Evolutionary conservation across 1,140 invertebrate species (phyloP), one percentile per base, ranked within the genome.

Genomic region (Heliconius congener): DNA sequence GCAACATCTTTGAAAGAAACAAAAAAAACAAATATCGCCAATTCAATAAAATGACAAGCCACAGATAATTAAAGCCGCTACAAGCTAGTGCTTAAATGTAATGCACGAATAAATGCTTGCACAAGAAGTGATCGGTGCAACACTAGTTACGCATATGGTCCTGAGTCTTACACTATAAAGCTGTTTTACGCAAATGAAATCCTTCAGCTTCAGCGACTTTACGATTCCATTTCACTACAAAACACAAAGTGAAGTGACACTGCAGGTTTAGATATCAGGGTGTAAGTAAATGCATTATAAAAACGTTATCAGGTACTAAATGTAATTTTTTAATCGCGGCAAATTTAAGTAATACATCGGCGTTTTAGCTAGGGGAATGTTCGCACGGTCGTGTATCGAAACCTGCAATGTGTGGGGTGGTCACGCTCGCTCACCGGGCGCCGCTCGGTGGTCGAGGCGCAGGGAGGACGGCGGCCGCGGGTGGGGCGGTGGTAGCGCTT

Each of bases 361-460:
- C 66, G 46, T 66, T 81, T 78, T 66, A 55, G 34, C 71, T 30
- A 52, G 39, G 81, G 91, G 91, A 92, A 93, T 93, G 91, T 93
- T 82, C 76, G 79, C 83, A 74, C 73, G 55, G 76, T 46, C 4
- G 42, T 46, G 82, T 78, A 88, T 89, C 86, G 82, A 85, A 93
- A 88, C 90, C 91, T 91, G 91, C 90, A 90, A 87, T 93, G 91
- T 87, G 82, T 78, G 83, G 74, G 86, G 50, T 86, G 90, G 94
- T 91, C 91, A 94, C 88, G 95, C 89, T 88, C 94, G 95, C 96
- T 97, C 96, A 96, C 96, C 96, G 91, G 96, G 95, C 92, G 95
- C 95, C 88, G 96, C 90, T 83, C 95, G 93, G 89, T 95, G 90
- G 79, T 95, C 94, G 81, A 96, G 92, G 77, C 93, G 94, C 27